Conservation (phyloP, 2,888 invertebrate species). For the Orchesella flavescens region DNA sequence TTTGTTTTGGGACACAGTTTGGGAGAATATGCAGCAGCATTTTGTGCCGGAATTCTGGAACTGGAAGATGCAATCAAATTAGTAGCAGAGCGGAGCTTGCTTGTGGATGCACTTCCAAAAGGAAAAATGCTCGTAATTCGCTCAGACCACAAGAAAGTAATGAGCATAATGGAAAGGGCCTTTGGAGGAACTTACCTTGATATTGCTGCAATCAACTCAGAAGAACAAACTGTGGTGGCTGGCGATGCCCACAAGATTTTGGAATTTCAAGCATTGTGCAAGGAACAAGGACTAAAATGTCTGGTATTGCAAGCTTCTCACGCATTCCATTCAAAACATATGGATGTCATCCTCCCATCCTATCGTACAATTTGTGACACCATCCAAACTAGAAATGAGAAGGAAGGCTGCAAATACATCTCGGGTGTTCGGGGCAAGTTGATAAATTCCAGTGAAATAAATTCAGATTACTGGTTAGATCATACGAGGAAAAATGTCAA, state of each 20-base stretch:
- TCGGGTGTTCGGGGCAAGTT: slow-evolving; percentile 39
- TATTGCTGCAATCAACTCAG: slow-evolving; percentile 52
- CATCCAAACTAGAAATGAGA: not conserved
- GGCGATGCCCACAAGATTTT: slow-evolving; percentile 22
- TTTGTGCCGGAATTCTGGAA: not conserved
- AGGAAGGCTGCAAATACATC: not conserved
- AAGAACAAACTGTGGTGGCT: slow-evolving; percentile 51
- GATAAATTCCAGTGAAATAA: not conserved
- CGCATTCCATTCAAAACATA: slow-evolving; percentile 52
- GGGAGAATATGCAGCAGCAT: not conserved
- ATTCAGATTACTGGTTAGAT: slow-evolving; percentile 38
- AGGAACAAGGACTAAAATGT: slow-evolving; percentile 8
- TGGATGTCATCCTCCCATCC: slow-evolving; percentile 26
- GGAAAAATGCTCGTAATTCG: not conserved
- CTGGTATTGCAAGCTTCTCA: slow-evolving; percentile 33
- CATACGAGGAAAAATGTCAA: slow-evolving; percentile 28
- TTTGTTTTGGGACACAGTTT: slow-evolving; percentile 2
- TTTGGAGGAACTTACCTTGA: not conserved
- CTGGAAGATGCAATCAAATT: not conserved
- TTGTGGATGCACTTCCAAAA: not conserved
- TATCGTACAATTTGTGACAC: not conserved
- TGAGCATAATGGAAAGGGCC: no score
- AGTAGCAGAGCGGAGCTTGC: not conserved
- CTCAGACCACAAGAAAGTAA: not conserved
- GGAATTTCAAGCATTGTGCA: not conserved